These are phyloP conservation scores for Pterois miles DNA, from an alignment of 2,797 vertebrate species.

Conservation along the genomic window DNA sequence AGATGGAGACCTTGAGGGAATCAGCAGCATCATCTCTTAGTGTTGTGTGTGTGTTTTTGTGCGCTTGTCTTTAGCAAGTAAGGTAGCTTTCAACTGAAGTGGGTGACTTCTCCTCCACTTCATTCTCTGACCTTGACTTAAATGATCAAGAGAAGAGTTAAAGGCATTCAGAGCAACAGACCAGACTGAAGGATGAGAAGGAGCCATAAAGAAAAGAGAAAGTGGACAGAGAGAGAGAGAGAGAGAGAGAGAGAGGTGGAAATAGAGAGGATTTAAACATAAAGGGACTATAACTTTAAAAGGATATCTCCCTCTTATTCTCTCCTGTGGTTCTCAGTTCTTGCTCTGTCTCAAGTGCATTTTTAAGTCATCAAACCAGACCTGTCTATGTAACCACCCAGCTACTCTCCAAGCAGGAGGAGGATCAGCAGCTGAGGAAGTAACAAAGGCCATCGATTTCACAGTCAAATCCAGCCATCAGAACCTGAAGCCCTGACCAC, in stretches of 20 bases:
- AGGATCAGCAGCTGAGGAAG: constrained; percentile 14
- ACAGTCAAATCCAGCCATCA: constrained; percentile 53
- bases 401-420: constrained; percentile 6
- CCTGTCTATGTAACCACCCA: constrained; percentile 15
- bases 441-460: constrained; percentile 66
- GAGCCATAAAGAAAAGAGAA: neutral
- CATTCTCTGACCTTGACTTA: constrained; percentile 56
- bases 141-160: constrained; percentile 34
- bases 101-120: constrained; percentile 31
- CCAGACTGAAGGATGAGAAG: constrained; percentile 13
- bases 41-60: constrained; percentile 12
- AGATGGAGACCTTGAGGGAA: constrained; percentile 44
- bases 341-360: constrained; percentile 25
- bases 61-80: constrained; percentile 21
- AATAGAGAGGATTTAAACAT: constrained; percentile 17
- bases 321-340: constrained; percentile 14
- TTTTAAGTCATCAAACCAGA: constrained; percentile 37
- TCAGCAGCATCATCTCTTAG: constrained; percentile 21
- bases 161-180: constrained; percentile 15
- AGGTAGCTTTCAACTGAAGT: constrained; percentile 50
- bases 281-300: constrained; percentile 29
- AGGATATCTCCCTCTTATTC: constrained; percentile 16
- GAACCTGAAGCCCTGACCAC: constrained; percentile 31
- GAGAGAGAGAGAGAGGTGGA: neutral
- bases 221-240: neutral